Evolutionary conservation across 2,888 invertebrate species (phyloP).

Genomic region (Cepaea hortensis): DNA sequence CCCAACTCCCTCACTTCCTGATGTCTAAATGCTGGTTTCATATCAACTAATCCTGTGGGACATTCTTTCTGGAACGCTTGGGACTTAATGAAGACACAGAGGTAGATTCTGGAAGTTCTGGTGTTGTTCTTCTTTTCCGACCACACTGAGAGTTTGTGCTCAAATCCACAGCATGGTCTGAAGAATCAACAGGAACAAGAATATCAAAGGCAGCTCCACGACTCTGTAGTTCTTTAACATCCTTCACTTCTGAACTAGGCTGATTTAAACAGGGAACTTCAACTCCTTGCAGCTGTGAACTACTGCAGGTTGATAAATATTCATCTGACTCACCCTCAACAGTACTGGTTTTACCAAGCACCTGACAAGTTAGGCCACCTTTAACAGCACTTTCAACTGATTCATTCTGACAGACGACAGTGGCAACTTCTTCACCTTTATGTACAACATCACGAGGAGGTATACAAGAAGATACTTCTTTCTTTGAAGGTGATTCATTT

Average conservation of each 20-base stretch:
- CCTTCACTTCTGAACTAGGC: neutral
- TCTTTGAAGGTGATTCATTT: constrained; percentile 1
- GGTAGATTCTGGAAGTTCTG: neutral
- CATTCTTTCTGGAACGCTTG: neutral
- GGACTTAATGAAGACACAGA: neutral
- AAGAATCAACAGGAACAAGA: neutral
- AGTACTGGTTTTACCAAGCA: neutral
- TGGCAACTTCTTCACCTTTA: neutral
- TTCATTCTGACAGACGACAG: neutral
- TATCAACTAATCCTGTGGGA: neutral
- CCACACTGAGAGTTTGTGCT: neutral
- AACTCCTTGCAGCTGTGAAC: neutral
- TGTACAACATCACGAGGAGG: neutral
- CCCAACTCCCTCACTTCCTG: neutral
- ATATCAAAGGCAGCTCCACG: neutral
- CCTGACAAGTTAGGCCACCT: neutral
- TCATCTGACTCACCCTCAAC: neutral
- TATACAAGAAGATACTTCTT: neutral
- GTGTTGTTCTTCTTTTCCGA: neutral
- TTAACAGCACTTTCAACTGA: neutral
- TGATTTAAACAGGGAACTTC: neutral
- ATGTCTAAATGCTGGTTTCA: neutral
- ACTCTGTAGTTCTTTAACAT: neutral
- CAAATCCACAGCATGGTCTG: neutral
- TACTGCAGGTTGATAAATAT: neutral